A percentile compares a stretch with the other conserved stretches of the same genome.
phyloP scores from a whole-genome alignment of 2,888 invertebrate species.

The Drosophila stalkeri region DNA sequence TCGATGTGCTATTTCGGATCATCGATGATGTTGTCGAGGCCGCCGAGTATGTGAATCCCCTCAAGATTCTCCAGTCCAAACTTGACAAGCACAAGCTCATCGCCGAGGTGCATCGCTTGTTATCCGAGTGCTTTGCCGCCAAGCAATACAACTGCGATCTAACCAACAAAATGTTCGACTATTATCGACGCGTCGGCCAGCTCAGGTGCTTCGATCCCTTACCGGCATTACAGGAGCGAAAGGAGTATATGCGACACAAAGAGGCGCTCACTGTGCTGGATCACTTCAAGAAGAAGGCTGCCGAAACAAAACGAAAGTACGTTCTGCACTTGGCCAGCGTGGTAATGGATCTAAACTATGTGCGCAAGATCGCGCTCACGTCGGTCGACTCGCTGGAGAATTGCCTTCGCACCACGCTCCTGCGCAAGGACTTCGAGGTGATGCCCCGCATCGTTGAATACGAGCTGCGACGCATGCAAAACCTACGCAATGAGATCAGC shows the following conservation, averaged over 20 bases:
- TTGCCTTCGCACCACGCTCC: slow-evolving; percentile 5
- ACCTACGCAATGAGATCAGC: slow-evolving; percentile 48
- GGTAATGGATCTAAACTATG: slow-evolving; percentile 15
- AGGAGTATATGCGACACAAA: slow-evolving; percentile 28
- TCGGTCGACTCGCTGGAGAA: slow-evolving; percentile 15
- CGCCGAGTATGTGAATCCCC: slow-evolving; percentile 38
- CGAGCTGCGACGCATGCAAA: slow-evolving; percentile 44
- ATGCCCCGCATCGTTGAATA: slow-evolving; percentile 35
- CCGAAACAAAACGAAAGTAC: slow-evolving; percentile 13
- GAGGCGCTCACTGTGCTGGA: slow-evolving; percentile 22
- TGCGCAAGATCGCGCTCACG: neutral
- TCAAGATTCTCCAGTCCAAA: neutral
- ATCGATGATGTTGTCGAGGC: slow-evolving; percentile 32
- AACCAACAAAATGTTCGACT: slow-evolving; percentile 36
- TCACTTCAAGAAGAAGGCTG: slow-evolving; percentile 11
- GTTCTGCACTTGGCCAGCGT: slow-evolving; percentile 21
- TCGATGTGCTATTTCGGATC: slow-evolving; percentile 12
- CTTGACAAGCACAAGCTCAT: slow-evolving; percentile 40
- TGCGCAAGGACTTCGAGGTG: slow-evolving; percentile 38
- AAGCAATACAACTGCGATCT: slow-evolving; percentile 20
- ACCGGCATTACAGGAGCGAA: fast-evolving
- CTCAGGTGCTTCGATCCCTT: slow-evolving; percentile 16
- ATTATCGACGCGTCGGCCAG: slow-evolving; percentile 41
- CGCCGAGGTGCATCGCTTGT: neutral
- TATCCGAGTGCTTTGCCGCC: neutral